Evolutionary conservation across 2,797 vertebrate genomes (phyloP).

Genomic region (Ptychobarbus kaznakovi): DNA sequence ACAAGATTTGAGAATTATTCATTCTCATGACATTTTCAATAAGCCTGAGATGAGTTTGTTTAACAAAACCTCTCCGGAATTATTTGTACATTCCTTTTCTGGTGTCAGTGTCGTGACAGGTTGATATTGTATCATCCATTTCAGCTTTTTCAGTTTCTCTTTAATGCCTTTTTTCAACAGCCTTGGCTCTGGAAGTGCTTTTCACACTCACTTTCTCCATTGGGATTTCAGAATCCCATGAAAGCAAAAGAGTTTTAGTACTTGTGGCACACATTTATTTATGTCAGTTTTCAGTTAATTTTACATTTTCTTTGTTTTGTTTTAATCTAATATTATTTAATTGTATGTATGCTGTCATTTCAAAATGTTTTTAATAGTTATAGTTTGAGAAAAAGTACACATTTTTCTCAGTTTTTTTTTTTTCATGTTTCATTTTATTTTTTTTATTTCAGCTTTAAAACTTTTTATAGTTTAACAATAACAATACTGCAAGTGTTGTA

Average conservation of each 20-base stretch:
- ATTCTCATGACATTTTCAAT: conserved; percentile 2
- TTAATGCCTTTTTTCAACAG: background rate
- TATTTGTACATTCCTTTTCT: conserved; percentile 14
- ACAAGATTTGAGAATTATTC: background rate
- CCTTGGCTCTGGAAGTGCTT: background rate
- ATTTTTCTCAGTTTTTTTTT: background rate
- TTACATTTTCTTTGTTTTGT: too few relatives aligned
- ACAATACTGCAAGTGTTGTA: background rate
- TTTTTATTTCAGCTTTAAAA: background rate
- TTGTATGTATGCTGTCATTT: background rate
- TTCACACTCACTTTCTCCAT: background rate
- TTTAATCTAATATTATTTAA: too few relatives aligned
- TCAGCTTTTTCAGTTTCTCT: background rate
- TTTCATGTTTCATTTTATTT: background rate
- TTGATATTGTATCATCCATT: conserved; percentile 1
- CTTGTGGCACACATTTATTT: background rate
- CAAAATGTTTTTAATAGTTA: background rate
- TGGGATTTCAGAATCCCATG: background rate
- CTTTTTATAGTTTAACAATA: background rate
- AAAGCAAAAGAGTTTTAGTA: background rate
- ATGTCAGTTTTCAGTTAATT: too few relatives aligned
- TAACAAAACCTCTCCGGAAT: conserved; percentile 16
- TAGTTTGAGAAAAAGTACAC: too few relatives aligned
- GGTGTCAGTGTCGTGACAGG: background rate
- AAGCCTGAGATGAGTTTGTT: conserved; percentile 1